phyloP scores from a whole-genome alignment of 2,113 vertebrate species.

The Podocnemis expansa region DNA sequence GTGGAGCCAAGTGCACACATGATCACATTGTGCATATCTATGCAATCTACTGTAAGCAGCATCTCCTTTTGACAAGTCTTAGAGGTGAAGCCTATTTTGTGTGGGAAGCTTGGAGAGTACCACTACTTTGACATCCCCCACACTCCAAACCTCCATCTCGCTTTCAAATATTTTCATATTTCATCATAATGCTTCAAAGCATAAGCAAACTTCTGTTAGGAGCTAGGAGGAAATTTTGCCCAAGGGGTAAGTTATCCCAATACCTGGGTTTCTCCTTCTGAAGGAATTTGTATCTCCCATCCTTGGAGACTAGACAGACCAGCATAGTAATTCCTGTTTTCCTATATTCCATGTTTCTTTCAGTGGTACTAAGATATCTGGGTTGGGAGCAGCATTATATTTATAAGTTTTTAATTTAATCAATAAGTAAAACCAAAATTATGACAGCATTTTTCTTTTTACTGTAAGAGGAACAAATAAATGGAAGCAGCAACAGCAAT shows the following conservation, averaged over 20 bases:
- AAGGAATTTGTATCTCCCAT: background rate
- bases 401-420: background rate
- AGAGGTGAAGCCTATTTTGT: background rate
- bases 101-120: background rate
- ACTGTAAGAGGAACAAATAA: background rate
- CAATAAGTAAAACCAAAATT: background rate
- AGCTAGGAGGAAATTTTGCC: background rate
- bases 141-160: background rate
- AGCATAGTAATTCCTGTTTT: background rate
- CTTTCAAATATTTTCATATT: background rate
- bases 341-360: background rate
- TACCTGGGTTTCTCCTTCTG: background rate
- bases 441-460: background rate
- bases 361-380: background rate
- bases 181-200: background rate
- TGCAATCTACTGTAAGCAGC: background rate
- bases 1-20: background rate
- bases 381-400: background rate
- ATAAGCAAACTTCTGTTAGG: background rate
- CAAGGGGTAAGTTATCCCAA: background rate
- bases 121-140: background rate
- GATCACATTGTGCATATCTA: background rate
- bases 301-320: background rate
- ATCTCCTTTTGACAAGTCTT: background rate
- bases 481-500: background rate